Conservation (phyloP, 1,140 invertebrate genomes). For the Paraescarpia echinospica region DNA sequence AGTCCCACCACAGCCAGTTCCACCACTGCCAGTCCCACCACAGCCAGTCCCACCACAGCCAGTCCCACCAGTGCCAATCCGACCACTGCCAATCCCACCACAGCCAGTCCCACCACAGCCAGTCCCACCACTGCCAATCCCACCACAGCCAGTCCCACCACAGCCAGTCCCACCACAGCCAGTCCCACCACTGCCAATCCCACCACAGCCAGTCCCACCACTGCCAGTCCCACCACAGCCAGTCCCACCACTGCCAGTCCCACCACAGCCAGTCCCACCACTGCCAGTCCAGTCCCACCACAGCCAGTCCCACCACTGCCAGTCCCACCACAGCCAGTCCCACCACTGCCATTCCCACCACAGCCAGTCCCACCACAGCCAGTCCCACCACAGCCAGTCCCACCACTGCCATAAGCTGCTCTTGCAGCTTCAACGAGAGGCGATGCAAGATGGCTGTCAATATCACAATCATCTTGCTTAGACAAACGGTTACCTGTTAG, state of each 20-base stretch:
- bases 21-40: neutral
- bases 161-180: neutral
- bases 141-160: neutral
- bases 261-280: neutral
- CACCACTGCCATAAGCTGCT: neutral
- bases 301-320: neutral
- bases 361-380: neutral
- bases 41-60: neutral
- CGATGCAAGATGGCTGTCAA: neutral
- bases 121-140: neutral
- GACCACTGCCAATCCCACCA: neutral
- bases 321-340: neutral
- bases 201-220: neutral
- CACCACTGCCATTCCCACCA: neutral
- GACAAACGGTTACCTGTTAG: neutral
- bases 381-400: neutral
- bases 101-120: neutral
- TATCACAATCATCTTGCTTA: neutral
- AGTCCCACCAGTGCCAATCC: neutral
- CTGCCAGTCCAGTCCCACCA: neutral
- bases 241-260: neutral
- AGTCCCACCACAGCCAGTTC: neutral
- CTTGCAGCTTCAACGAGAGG: neutral
- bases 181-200: neutral
- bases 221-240: neutral